Conservation (phyloP, 1,140 invertebrate genomes). For the Atta texana region DNA sequence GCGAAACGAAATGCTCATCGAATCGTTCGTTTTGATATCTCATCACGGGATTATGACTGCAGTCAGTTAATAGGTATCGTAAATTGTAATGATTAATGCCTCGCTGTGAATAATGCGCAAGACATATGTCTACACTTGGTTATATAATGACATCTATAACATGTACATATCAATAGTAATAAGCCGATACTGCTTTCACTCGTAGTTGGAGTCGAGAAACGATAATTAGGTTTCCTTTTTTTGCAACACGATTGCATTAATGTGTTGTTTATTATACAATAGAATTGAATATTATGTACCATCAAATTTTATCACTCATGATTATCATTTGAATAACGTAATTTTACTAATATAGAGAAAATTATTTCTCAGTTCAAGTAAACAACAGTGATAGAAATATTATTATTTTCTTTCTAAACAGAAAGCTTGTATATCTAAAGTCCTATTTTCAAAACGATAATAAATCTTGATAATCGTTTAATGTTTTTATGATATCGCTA, state of each 20-base stretch:
- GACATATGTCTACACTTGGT: conserved; percentile 53
- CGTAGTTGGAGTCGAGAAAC: background rate
- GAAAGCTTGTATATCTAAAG: background rate
- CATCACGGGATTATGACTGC: conserved; percentile 35
- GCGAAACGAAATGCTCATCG: conserved; percentile 18
- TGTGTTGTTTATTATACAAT: conserved; percentile 26
- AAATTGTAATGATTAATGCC: conserved; percentile 56
- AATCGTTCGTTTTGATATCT: conserved; percentile 31
- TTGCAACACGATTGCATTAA: conserved; percentile 14
- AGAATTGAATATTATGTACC: conserved; percentile 1
- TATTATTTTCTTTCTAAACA: background rate
- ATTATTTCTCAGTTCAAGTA: background rate
- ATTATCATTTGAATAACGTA: background rate
- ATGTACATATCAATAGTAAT: conserved; percentile 52
- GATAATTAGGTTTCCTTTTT: conserved; percentile 38
- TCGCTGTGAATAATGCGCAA: conserved; percentile 48
- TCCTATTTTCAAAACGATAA: background rate
- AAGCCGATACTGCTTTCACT: conserved; percentile 47
- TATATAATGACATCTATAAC: conserved; percentile 46
- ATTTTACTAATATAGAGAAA: background rate
- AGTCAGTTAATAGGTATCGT: conserved; percentile 52
- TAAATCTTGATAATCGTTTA: background rate
- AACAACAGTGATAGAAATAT: background rate
- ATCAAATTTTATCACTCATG: background rate
- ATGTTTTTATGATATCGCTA: background rate